phyloP scores from a whole-genome alignment of 2,888 invertebrate species.

The Gymnosoma rotundatum region DNA sequence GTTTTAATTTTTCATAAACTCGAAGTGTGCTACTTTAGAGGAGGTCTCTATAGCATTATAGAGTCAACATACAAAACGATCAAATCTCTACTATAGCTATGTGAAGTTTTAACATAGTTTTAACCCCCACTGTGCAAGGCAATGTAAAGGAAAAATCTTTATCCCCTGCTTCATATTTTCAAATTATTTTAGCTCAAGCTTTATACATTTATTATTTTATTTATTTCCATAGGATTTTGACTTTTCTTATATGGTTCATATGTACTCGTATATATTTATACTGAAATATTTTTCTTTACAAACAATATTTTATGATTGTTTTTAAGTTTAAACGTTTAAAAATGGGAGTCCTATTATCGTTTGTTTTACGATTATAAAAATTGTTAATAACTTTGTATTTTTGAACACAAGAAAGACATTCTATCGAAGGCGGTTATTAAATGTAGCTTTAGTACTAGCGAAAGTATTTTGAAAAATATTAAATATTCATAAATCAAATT shows the following conservation, averaged over 20 bases:
- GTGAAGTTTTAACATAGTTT: too few relatives aligned
- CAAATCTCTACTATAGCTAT: too few relatives aligned
- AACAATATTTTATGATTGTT: slow-evolving; percentile 21
- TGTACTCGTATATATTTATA: slow-evolving; percentile 13
- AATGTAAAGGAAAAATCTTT: too few relatives aligned
- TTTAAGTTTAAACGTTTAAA: neutral
- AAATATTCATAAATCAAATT: slow-evolving; percentile 27
- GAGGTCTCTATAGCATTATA: too few relatives aligned
- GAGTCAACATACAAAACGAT: too few relatives aligned
- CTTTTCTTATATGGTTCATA: neutral
- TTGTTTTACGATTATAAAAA: neutral
- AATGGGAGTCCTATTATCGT: neutral
- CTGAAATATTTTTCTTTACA: slow-evolving; percentile 37
- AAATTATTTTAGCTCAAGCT: too few relatives aligned
- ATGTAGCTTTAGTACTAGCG: slow-evolving; percentile 29
- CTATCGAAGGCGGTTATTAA: slow-evolving; percentile 37
- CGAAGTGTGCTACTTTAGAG: too few relatives aligned
- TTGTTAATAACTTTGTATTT: neutral
- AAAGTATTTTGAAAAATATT: slow-evolving; percentile 26
- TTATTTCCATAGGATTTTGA: slow-evolving; percentile 40
- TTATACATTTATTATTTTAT: neutral
- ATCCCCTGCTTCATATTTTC: too few relatives aligned
- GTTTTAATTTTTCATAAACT: too few relatives aligned
- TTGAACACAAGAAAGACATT: slow-evolving; percentile 4
- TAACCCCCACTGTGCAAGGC: too few relatives aligned